A percentile compares a stretch with the other conserved stretches of the same genome.
phyloP scores from a whole-genome alignment of 2,113 vertebrate genomes.

The Oryctolagus cuniculus region DNA sequence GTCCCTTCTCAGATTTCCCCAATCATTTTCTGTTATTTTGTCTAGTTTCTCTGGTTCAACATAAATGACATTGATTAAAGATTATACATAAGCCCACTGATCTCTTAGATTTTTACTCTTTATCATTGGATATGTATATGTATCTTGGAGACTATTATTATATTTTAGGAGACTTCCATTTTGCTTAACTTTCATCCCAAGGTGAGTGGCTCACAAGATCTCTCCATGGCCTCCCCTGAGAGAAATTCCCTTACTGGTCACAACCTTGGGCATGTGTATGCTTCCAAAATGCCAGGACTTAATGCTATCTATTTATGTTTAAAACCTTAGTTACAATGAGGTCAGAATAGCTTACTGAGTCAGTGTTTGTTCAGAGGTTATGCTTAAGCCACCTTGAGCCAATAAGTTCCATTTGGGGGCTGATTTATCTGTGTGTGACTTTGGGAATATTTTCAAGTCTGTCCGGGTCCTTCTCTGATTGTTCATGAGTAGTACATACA shows the following conservation, averaged over 20 bases:
- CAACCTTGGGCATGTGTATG: not conserved
- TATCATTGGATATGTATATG: not conserved
- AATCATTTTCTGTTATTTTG: not conserved
- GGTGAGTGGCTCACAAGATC: not conserved
- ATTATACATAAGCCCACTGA: not conserved
- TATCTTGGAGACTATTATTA: not conserved
- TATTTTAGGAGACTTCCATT: not conserved
- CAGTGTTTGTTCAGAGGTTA: not conserved
- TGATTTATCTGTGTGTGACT: not conserved
- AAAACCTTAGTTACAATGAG: not conserved
- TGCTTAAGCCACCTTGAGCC: not conserved
- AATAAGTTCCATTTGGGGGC: not conserved
- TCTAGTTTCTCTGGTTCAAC: not conserved
- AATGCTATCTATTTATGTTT: conserved; percentile 6
- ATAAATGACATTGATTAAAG: not conserved
- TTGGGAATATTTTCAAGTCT: not conserved
- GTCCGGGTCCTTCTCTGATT: not conserved
- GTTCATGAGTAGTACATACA: not conserved
- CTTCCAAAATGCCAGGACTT: not conserved
- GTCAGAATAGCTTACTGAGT: not conserved
- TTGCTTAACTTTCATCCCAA: not conserved
- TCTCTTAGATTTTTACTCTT: not conserved
- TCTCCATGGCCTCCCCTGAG: not conserved
- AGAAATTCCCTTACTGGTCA: conserved; percentile 15
- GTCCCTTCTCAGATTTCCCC: not conserved